Evolutionary conservation across 1,140 invertebrate species (phyloP).

Genomic region (Drosophila ficusphila): DNA sequence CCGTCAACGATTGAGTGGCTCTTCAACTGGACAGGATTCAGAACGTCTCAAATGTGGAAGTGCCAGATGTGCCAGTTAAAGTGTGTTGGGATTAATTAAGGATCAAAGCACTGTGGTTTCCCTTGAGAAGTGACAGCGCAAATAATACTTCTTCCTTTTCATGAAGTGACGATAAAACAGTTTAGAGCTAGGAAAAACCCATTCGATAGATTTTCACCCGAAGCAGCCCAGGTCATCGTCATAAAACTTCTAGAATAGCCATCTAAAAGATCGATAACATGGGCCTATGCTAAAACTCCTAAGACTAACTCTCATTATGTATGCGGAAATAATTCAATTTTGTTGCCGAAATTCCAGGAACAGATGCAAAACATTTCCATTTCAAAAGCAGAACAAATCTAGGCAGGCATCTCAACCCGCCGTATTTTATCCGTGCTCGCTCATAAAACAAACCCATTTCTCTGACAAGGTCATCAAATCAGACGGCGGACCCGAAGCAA

Average conservation of each 20-base stretch:
- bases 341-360: constrained; percentile 11
- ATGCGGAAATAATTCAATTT: constrained; percentile 39
- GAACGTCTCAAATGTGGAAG: constrained; percentile 14
- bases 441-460: constrained; percentile 56
- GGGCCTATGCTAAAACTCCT: constrained; percentile 5
- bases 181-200: no score
- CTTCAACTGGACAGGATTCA: constrained; percentile 25
- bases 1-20: constrained; percentile 45
- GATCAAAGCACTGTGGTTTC: neutral
- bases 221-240: no score
- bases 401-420: constrained; percentile 9
- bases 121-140: no score
- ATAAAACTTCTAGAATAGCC: neutral
- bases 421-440: neutral
- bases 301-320: constrained; percentile 13
- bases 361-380: constrained; percentile 33
- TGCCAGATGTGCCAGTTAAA: constrained; percentile 15
- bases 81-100: constrained; percentile 43
- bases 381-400: constrained; percentile 17
- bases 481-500: constrained; percentile 31
- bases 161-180: no score
- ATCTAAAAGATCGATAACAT: constrained; percentile 30
- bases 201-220: no score
- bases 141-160: no score
- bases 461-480: constrained; percentile 65